Evolutionary conservation across 2,113 vertebrate species (phyloP).

Genomic region (Crotalus horridus): DNA sequence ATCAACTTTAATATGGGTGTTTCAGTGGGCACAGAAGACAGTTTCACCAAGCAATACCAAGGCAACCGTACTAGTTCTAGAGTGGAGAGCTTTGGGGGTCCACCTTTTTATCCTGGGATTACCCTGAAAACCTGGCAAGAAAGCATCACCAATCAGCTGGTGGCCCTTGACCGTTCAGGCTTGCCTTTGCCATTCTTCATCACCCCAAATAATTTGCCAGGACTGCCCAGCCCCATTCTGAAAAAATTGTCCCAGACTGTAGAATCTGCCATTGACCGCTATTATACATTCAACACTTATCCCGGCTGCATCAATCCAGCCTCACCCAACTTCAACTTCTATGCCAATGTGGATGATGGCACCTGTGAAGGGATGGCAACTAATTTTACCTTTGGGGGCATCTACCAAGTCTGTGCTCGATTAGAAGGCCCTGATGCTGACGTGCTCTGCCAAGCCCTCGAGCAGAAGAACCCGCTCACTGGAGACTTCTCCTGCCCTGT

Average conservation of each 20-base stretch:
- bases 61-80: constrained; percentile 80
- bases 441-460: constrained; percentile 68
- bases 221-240: constrained; percentile 77
- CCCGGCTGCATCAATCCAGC: constrained; percentile 77
- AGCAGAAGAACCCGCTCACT: constrained; percentile 80
- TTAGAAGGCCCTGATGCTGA: constrained; percentile 40
- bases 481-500: constrained; percentile 74
- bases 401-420: constrained; percentile 75
- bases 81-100: constrained; percentile 77
- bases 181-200: constrained; percentile 81
- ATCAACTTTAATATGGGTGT: constrained; percentile 60
- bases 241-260: constrained; percentile 69
- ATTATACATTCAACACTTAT: constrained; percentile 82
- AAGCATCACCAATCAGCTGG: constrained; percentile 80
- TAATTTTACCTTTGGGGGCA: constrained; percentile 87
- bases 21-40: constrained; percentile 3
- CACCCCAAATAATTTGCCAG: constrained; percentile 69
- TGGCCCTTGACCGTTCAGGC: constrained; percentile 84
- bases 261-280: constrained; percentile 71
- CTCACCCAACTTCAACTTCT: constrained; percentile 86
- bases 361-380: constrained; percentile 75
- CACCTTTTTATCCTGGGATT: constrained; percentile 87
- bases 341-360: constrained; percentile 82
- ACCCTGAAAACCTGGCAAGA: constrained; percentile 88
- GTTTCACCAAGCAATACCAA: constrained; percentile 69